Conservation (phyloP, 2,888 invertebrate genomes). For the Spilarctia lutea region DNA sequence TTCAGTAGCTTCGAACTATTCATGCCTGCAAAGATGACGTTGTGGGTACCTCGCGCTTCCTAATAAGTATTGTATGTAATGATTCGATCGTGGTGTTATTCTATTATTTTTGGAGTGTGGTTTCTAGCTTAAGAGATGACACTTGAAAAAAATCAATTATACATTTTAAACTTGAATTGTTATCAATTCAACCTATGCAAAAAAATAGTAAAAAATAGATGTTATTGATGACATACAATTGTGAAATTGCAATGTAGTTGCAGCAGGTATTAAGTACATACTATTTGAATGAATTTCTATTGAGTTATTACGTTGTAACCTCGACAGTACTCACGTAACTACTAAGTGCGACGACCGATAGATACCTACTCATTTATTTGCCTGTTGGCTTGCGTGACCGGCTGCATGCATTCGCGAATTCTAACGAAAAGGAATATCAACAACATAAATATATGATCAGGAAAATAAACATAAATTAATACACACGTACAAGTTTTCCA, state of each 20-base stretch:
- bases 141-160: not conserved
- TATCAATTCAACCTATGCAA: not conserved
- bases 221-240: not conserved
- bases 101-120: no score
- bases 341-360: slow-evolving; percentile 70
- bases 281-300: slow-evolving; percentile 60
- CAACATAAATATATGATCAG: not conserved
- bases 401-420: slow-evolving; percentile 9
- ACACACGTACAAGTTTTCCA: not conserved
- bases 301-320: slow-evolving; percentile 40
- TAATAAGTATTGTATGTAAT: no score
- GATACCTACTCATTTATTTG: slow-evolving; percentile 28
- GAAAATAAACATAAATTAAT: not conserved
- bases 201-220: not conserved
- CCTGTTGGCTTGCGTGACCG: slow-evolving; percentile 39
- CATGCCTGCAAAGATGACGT: not conserved
- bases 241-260: not conserved
- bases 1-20: not conserved
- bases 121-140: no score
- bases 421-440: not conserved
- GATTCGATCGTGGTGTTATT: no score
- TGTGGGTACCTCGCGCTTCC: no score
- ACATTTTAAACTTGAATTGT: not conserved
- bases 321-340: slow-evolving; percentile 38
- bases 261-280: slow-evolving; percentile 18